phyloP scores from a whole-genome alignment of 1,140 invertebrate genomes.

The Cotesia chilonis region DNA sequence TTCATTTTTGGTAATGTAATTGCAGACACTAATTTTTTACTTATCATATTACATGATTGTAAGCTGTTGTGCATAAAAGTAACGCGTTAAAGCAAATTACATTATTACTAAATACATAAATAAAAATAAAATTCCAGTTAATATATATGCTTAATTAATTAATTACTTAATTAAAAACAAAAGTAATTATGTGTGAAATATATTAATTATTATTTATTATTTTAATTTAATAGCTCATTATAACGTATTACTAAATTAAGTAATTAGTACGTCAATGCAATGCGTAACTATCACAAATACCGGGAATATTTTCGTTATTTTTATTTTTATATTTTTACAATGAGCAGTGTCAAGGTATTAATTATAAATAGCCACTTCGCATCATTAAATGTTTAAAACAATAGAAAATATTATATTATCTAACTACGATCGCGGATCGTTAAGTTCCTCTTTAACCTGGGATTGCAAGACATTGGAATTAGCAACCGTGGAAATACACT shows the following conservation, averaged over 20 bases:
- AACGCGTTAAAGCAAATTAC: constrained; percentile 10
- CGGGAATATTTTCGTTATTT: background rate
- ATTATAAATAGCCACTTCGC: background rate
- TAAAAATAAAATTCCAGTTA: background rate
- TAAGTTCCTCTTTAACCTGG: constrained; percentile 54
- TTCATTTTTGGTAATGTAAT: constrained; percentile 33
- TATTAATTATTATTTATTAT: too few relatives aligned
- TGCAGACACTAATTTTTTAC: constrained; percentile 30
- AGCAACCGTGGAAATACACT: constrained; percentile 49
- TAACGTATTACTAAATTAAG: too few relatives aligned
- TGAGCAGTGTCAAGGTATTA: background rate
- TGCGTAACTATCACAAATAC: constrained; percentile 1
- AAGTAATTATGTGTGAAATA: too few relatives aligned
- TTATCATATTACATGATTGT: constrained; percentile 34
- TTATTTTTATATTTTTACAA: constrained; percentile 6
- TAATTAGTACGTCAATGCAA: too few relatives aligned
- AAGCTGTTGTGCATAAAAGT: constrained; percentile 25
- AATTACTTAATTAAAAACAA: background rate
- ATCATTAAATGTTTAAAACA: background rate
- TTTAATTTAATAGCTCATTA: too few relatives aligned
- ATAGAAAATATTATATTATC: constrained; percentile 14
- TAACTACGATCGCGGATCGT: constrained; percentile 57
- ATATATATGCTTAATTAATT: background rate
- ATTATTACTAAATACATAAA: background rate
- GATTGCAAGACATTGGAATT: constrained; percentile 44